Evolutionary conservation across 2,797 vertebrate species (phyloP).

Genomic region (Vireo griseus): DNA sequence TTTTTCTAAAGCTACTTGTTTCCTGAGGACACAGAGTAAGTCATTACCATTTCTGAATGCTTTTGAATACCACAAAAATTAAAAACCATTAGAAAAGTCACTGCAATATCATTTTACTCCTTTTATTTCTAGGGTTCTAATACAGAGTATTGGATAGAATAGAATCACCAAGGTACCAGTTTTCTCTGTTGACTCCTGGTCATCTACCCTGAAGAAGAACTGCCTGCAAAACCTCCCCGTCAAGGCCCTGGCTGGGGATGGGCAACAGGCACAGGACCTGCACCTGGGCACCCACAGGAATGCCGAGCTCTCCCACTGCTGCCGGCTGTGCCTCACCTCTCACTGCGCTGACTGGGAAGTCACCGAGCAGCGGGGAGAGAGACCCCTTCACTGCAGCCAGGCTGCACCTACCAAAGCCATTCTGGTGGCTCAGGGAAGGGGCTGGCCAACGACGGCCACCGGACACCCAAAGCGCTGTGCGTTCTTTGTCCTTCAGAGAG

Average conservation of each 20-base stretch:
- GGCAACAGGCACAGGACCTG: background rate
- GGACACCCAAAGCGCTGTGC: background rate
- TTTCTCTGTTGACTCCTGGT: accelerated
- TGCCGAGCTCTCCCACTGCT: background rate
- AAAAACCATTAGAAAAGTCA: background rate
- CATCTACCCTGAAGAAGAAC: background rate
- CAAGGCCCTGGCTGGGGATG: background rate
- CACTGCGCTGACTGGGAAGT: background rate
- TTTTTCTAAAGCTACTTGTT: background rate
- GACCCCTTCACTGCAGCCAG: background rate
- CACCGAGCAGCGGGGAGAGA: background rate
- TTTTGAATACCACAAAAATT: background rate
- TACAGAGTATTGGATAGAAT: background rate
- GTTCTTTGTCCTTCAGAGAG: background rate
- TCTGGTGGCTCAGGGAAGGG: background rate
- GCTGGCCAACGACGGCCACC: background rate
- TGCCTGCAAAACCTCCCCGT: background rate
- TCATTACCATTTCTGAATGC: background rate
- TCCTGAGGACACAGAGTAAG: background rate
- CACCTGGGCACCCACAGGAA: background rate
- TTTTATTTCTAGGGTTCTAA: background rate
- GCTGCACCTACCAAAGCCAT: background rate
- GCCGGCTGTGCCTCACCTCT: background rate
- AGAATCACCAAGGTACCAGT: background rate
- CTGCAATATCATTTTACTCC: background rate